Evolutionary conservation across 2,888 invertebrate genomes (phyloP), one percentile per base, ranked within the genome.

Genomic region (Mylabris sibirica): DNA sequence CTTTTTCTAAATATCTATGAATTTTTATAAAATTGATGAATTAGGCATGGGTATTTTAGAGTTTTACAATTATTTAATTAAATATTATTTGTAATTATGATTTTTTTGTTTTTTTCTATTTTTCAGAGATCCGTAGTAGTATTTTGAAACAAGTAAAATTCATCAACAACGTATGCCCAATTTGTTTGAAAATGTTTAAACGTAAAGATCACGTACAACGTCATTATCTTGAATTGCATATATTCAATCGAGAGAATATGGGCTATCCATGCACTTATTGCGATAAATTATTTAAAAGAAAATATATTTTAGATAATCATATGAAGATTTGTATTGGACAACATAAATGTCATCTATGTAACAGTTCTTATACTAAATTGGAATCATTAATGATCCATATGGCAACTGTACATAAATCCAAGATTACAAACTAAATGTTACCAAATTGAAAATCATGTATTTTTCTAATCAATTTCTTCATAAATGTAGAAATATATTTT

Each of bases 141-240:
- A 59, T 77, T 24, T 67, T 78, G 66, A 76, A 69, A 72, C 62
- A 68, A 24, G 73, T 76, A 34, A 44, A 53, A 24, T 78, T 79
- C 64, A 20, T 67, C 17, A 72, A 77, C 60, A 78, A 78, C 70
- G 70, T 69, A 1, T 81, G 81, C 66, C 79, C 78, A n/a, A 65
- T 78, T 62, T 84, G 83, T 69, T 71, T 59, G 38, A 78, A 77
- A 63, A 72, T 70, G 11, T 83, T 82, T 67, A 81, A 80, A 62
- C 73, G 81, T 57, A 83, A 82, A 64, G 78, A 80, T 64, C 79
- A 81, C 60, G 74, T 77, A 9, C 75, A 76, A 49, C 65, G 75
- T 3, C 75, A 76, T 67, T 76, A 72, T 65, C 63, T 76, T 34
- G 75, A 76, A 63, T 62, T 69, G 59, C 75, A 76, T 59, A 68